Evolutionary conservation across 1,140 invertebrate species (phyloP).

Genomic region (Armadillidium nasatum): DNA sequence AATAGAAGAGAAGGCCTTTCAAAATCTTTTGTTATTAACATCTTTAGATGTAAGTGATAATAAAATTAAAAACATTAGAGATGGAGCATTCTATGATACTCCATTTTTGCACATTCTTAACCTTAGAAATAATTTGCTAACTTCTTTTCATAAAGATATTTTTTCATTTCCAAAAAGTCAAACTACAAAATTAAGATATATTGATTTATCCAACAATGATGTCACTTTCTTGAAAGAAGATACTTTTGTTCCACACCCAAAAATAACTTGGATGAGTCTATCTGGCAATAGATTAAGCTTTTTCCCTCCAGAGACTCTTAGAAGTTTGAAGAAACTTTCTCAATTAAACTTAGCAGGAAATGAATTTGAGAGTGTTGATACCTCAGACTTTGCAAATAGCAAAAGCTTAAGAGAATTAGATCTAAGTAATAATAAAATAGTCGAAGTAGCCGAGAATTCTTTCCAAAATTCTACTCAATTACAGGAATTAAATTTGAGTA

Average conservation of each 20-base stretch:
- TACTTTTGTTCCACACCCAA: constrained; percentile 73
- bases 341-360: constrained; percentile 70
- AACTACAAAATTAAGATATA: constrained; percentile 61
- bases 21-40: constrained; percentile 48
- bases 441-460: constrained; percentile 73
- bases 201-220: constrained; percentile 70
- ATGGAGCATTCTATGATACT: constrained; percentile 48
- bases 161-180: constrained; percentile 51
- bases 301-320: constrained; percentile 73
- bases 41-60: constrained; percentile 49
- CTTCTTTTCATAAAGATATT: constrained; percentile 71
- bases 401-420: constrained; percentile 64
- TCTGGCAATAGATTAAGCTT: constrained; percentile 70
- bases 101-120: constrained; percentile 47
- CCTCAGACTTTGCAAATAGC: constrained; percentile 75
- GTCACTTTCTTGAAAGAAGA: constrained; percentile 72
- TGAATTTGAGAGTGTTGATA: constrained; percentile 67
- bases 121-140: constrained; percentile 50
- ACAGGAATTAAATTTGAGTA: constrained; percentile 68
- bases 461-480: constrained; percentile 86
- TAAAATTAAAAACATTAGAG: constrained; percentile 47
- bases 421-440: constrained; percentile 68
- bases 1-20: constrained; percentile 47
- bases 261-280: constrained; percentile 63
- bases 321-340: constrained; percentile 48